Percentiles rank a stretch among this genome's conserved stretches.
Conservation (phyloP, 2,113 vertebrate genomes). For the Corythaixoides concolor region DNA sequence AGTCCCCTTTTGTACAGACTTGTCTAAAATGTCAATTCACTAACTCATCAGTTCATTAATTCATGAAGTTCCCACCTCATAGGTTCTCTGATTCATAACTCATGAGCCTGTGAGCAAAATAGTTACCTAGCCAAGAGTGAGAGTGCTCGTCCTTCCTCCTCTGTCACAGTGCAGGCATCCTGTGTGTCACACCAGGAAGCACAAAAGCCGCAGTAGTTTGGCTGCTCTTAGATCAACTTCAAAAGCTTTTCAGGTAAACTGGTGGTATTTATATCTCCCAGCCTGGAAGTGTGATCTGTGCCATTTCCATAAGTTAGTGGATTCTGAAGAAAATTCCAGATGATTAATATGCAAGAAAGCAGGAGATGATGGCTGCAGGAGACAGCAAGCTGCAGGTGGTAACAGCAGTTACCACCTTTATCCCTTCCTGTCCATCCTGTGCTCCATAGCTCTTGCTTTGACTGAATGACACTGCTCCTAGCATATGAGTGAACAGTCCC, state of each 20-base stretch:
- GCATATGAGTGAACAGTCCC: neutral
- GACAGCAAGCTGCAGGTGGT: neutral
- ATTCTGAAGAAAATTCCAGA: neutral
- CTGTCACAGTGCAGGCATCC: accelerated
- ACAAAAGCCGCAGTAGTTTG: neutral
- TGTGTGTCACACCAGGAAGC: neutral
- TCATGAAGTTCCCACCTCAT: neutral
- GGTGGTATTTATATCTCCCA: neutral
- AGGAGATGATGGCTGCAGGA: neutral
- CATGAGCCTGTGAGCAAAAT: neutral
- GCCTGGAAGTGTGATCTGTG: neutral
- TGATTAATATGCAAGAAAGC: neutral
- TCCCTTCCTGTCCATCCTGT: neutral
- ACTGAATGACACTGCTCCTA: neutral
- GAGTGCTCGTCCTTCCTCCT: neutral
- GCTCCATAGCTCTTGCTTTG: neutral
- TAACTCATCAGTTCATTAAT: neutral
- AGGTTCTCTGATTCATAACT: neutral
- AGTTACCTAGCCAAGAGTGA: neutral
- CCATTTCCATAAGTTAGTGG: neutral
- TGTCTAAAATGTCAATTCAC: neutral
- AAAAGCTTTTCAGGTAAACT: neutral
- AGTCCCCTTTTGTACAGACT: neutral
- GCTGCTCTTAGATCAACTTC: neutral
- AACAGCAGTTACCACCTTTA: neutral